phyloP scores from a whole-genome alignment of 2,113 vertebrate species.

The Theristicus caerulescens region DNA sequence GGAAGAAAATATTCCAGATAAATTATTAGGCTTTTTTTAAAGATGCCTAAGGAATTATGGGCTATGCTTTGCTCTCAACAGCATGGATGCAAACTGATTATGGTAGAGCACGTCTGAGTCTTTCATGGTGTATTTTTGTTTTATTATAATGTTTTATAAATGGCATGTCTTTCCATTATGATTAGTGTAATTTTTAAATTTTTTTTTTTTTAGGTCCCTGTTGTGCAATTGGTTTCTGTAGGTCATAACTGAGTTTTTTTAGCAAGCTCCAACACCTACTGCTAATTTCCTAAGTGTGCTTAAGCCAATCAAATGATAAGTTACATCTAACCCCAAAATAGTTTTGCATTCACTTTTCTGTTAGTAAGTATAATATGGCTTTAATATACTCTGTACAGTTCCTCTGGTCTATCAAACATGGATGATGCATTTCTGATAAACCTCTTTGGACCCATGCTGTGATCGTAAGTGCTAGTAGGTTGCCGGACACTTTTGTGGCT shows the following conservation, averaged over 20 bases:
- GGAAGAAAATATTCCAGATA: background rate
- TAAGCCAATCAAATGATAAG: background rate
- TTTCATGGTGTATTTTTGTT: background rate
- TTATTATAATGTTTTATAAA: background rate
- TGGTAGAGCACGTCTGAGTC: background rate
- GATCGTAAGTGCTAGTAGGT: constrained; percentile 69
- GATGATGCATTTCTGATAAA: constrained; percentile 28
- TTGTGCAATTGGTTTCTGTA: background rate
- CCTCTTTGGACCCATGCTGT: constrained; percentile 59
- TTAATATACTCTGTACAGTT: background rate
- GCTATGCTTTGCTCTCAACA: background rate
- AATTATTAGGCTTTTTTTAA: background rate
- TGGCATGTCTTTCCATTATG: background rate
- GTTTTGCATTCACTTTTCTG: background rate
- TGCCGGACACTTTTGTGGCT: constrained; percentile 62
- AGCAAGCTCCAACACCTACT: background rate
- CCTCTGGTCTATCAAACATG: constrained; percentile 21
- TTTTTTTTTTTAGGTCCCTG: background rate
- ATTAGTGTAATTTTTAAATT: background rate
- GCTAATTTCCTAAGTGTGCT: background rate
- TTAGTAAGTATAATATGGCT: background rate
- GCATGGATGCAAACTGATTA: background rate
- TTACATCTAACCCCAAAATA: background rate
- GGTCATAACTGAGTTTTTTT: background rate
- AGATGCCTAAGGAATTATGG: background rate